Evolutionary conservation across 92 coral and sea anemone genomes (phyloP).

Genomic region (Plumapathes pennacea): DNA sequence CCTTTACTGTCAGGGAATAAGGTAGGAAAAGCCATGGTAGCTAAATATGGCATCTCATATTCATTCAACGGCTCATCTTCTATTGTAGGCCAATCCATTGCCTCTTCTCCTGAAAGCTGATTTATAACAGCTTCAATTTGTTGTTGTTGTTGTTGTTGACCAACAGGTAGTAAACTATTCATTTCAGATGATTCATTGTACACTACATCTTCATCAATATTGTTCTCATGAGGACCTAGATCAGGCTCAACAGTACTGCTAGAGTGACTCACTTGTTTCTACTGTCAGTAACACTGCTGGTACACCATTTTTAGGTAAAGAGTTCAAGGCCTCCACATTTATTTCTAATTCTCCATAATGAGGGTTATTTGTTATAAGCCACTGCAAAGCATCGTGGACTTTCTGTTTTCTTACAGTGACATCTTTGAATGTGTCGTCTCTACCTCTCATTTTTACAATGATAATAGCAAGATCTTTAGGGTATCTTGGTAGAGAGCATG

Average conservation of each 20-base stretch:
- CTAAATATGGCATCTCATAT: slow-evolving; percentile 26
- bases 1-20: slow-evolving; percentile 35
- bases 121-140: slow-evolving; percentile 39
- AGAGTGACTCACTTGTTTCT: slow-evolving; percentile 39
- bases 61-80: slow-evolving; percentile 49
- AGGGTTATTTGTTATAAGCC: slow-evolving; percentile 41
- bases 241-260: slow-evolving; percentile 28
- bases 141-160: slow-evolving; percentile 42
- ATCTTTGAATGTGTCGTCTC: slow-evolving; percentile 46
- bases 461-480: slow-evolving; percentile 37
- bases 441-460: slow-evolving; percentile 41
- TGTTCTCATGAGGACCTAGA: slow-evolving; percentile 34
- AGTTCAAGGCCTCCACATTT: slow-evolving; percentile 19
- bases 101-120: slow-evolving; percentile 26
- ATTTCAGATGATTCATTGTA: slow-evolving; percentile 38
- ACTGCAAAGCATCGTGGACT: slow-evolving; percentile 30
- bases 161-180: slow-evolving; percentile 35
- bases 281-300: slow-evolving; percentile 22
- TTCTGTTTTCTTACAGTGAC: slow-evolving; percentile 45
- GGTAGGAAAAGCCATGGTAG: slow-evolving; percentile 41
- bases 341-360: slow-evolving; percentile 28
- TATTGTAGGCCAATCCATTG: slow-evolving; percentile 39
- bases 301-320: slow-evolving; percentile 25
- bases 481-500: slow-evolving; percentile 33
- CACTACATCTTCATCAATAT: slow-evolving; percentile 29